Conservation (phyloP, 2,113 vertebrate species). For the Periophthalmodon schlosseri region DNA sequence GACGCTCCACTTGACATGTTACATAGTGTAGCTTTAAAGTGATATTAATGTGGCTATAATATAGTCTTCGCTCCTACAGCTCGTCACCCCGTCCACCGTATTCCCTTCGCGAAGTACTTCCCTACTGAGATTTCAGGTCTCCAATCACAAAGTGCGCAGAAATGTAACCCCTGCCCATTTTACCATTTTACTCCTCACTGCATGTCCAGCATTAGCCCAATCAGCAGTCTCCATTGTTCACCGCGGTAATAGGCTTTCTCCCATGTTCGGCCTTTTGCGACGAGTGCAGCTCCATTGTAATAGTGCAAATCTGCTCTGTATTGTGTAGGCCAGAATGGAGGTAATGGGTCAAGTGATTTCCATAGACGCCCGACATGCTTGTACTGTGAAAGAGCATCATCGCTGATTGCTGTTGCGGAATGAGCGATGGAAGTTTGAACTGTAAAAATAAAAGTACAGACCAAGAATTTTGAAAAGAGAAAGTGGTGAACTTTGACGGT, state of each 20-base stretch:
- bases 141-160: not conserved
- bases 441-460: conserved; percentile 3
- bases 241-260: conserved; percentile 15
- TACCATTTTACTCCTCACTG: not conserved
- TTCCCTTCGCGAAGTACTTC: not conserved
- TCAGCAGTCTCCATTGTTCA: conserved; percentile 13
- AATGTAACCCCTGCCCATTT: not conserved
- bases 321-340: conserved; percentile 32
- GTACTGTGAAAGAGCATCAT: conserved; percentile 12
- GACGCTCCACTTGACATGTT: too few species aligned
- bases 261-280: conserved; percentile 2
- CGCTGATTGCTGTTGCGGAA: conserved; percentile 12
- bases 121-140: not conserved
- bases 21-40: too few species aligned
- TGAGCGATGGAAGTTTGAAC: conserved; percentile 17
- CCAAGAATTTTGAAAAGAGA: not conserved
- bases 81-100: too few species aligned
- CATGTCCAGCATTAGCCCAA: conserved; percentile 32
- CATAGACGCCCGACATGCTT: conserved; percentile 26
- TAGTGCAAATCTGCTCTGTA: conserved; percentile 22
- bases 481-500: not conserved
- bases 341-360: conserved; percentile 37
- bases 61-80: too few species aligned
- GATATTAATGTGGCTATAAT: too few species aligned
- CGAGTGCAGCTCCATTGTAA: conserved; percentile 17